Conservation (phyloP, 2,797 vertebrate genomes). For the Peromyscus eremicus region DNA sequence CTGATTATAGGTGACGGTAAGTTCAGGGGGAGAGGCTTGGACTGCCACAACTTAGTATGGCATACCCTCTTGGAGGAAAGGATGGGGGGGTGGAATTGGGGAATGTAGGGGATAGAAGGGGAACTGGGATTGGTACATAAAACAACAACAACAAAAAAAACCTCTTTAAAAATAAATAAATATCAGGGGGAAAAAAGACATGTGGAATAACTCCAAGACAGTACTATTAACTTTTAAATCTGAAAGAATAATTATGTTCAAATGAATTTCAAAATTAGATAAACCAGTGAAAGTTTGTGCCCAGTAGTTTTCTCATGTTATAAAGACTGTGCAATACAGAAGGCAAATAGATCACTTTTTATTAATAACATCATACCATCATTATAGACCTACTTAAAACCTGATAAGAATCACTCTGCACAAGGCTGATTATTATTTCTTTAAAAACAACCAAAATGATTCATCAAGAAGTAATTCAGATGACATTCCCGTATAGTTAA, state of each 20-base stretch:
- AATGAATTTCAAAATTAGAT: not conserved
- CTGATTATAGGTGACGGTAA: too few relatives aligned
- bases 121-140: too few relatives aligned
- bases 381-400: not conserved
- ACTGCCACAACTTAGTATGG: too few relatives aligned
- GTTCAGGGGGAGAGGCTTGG: too few relatives aligned
- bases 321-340: not conserved
- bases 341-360: not conserved
- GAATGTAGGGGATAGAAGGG: too few relatives aligned
- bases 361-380: not conserved
- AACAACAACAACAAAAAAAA: too few relatives aligned
- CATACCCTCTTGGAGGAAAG: too few relatives aligned
- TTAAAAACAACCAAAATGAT: not conserved
- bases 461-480: not conserved
- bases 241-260: not conserved
- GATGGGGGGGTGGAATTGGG: too few relatives aligned
- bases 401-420: not conserved
- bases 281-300: not conserved
- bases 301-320: not conserved
- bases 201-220: not conserved
- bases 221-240: fast-evolving
- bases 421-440: too few relatives aligned
- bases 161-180: too few relatives aligned
- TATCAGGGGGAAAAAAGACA: too few relatives aligned
- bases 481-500: not conserved